These are phyloP conservation scores for Thysanoteuthis rhombus DNA, from an alignment of 2,888 invertebrate genomes.

Conservation along the genomic window DNA sequence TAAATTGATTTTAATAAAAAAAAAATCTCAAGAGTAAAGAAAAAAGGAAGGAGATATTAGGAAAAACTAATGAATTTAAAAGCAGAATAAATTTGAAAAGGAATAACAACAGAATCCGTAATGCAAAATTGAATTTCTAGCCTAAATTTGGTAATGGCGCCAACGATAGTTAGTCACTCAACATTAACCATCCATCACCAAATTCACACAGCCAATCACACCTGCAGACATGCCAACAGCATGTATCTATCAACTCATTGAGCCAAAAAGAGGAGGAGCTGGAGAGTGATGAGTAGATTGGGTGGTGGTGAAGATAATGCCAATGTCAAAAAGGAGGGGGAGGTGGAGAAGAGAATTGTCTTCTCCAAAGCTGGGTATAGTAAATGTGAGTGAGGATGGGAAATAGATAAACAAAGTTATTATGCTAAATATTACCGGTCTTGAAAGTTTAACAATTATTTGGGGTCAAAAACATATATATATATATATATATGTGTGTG, in stretches of 20 bases:
- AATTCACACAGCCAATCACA: not conserved
- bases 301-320: not conserved
- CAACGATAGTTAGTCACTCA: not conserved
- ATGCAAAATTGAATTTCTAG: not conserved
- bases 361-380: not conserved
- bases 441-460: too few relatives aligned
- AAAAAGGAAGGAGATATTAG: not conserved
- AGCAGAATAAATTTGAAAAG: not conserved
- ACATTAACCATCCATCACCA: not conserved
- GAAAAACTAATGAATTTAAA: not conserved
- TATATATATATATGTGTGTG: not conserved
- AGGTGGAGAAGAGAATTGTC: not conserved
- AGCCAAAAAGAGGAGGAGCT: not conserved
- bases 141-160: not conserved
- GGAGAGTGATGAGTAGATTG: not conserved
- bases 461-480: too few relatives aligned
- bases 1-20: too few relatives aligned
- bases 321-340: not conserved
- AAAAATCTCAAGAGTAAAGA: too few relatives aligned
- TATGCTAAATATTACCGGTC: not conserved
- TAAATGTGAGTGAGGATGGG: not conserved
- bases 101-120: not conserved
- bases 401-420: too few relatives aligned
- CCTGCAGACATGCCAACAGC: slow-evolving; percentile 25
- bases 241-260: slow-evolving; percentile 27